These are phyloP conservation scores for Gallinago solitaria DNA, from an alignment of 2,797 vertebrate genomes.

Conservation along the genomic window DNA sequence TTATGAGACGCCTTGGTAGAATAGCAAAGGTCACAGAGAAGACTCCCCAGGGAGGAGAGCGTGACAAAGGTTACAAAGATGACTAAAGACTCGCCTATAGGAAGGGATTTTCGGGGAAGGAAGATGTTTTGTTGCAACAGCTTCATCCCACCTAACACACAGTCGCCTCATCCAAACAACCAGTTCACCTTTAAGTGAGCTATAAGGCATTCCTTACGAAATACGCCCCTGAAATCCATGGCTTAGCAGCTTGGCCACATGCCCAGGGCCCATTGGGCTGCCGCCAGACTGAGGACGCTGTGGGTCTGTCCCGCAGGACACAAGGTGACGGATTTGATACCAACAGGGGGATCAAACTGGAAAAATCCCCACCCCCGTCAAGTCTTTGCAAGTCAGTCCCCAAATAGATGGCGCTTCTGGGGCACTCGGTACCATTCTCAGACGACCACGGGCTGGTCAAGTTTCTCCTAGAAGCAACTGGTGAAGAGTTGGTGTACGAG, in stretches of 20 bases:
- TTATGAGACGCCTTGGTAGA: constrained; percentile 44
- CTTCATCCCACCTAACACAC: not conserved
- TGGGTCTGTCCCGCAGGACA: not conserved
- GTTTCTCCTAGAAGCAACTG: not conserved
- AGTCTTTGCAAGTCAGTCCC: not conserved
- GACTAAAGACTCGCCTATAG: constrained; percentile 22
- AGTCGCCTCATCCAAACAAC: not conserved
- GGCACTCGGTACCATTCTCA: not conserved
- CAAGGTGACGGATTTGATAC: not conserved
- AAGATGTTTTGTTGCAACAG: constrained; percentile 14
- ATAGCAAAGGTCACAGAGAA: constrained; percentile 48
- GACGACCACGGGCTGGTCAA: not conserved
- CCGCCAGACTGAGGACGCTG: not conserved
- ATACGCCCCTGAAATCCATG: rapidly evolving
- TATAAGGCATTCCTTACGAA: not conserved
- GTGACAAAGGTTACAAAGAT: constrained; percentile 54
- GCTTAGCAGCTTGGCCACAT: not conserved
- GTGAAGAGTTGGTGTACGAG: not conserved
- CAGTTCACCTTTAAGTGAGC: not conserved
- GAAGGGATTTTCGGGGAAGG: constrained; percentile 3
- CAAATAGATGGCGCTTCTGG: not conserved
- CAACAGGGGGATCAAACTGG: not conserved
- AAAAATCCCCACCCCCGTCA: not conserved
- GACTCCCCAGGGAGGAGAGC: constrained; percentile 18
- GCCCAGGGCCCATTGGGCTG: not conserved